Conservation (phyloP, 1,140 invertebrate species). For the Pemphigus obesinymphae region DNA sequence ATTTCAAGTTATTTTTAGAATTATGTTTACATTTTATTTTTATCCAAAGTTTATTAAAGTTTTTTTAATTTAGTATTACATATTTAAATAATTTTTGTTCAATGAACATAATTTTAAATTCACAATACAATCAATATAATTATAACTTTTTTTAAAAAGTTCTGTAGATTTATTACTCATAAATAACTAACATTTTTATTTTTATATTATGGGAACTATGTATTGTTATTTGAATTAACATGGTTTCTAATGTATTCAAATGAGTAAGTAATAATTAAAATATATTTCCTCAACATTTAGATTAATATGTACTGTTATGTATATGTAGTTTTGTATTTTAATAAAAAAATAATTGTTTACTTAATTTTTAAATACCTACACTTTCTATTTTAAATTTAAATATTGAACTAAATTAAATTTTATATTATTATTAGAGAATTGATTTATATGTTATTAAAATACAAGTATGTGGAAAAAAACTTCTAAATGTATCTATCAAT, state of each 20-base stretch:
- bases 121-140: background rate
- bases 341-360: background rate
- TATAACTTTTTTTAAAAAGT: background rate
- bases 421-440: too few relatives aligned
- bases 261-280: conserved; percentile 14
- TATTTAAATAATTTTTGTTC: too few relatives aligned
- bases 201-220: background rate
- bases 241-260: background rate
- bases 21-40: too few relatives aligned
- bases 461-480: too few relatives aligned
- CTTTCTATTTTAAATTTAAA: conserved; percentile 1
- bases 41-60: too few relatives aligned
- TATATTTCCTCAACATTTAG: background rate
- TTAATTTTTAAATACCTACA: background rate
- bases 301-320: background rate
- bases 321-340: background rate
- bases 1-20: too few relatives aligned
- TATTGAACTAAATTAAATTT: background rate
- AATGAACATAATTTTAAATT: too few relatives aligned
- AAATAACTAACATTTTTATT: background rate
- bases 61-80: too few relatives aligned
- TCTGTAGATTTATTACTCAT: background rate
- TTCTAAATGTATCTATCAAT: too few relatives aligned
- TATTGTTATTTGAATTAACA: conserved; percentile 11
- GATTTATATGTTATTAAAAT: too few relatives aligned